A percentile compares a stretch with the other conserved stretches of the same genome.
Evolutionary conservation across 1,140 invertebrate species (phyloP).

Genomic region (Hestina assimilis): DNA sequence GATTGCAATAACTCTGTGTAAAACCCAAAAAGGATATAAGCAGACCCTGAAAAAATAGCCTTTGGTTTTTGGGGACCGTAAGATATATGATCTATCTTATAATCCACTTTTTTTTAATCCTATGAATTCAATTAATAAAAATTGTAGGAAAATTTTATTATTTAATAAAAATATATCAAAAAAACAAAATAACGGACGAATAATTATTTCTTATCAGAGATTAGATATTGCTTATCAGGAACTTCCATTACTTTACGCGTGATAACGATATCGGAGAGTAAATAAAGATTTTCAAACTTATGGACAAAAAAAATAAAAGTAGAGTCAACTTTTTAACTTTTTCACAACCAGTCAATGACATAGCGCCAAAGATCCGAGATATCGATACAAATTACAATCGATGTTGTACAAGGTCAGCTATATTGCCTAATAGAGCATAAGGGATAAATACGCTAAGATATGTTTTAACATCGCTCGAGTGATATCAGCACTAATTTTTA

Average conservation of each 20-base stretch:
- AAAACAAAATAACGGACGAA: neutral
- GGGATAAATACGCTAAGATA: constrained; percentile 39
- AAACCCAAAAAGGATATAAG: too few relatives aligned
- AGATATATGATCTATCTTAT: too few relatives aligned
- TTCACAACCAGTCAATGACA: constrained; percentile 9
- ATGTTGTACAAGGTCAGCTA: constrained; percentile 44
- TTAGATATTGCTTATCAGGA: constrained; percentile 22
- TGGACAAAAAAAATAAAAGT: neutral
- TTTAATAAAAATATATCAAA: too few relatives aligned
- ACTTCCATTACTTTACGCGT: neutral
- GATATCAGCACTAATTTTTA: constrained; percentile 64
- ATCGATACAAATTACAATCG: constrained; percentile 16
- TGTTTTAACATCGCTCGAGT: constrained; percentile 42
- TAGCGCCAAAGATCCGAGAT: neutral
- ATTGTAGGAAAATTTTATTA: too few relatives aligned
- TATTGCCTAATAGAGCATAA: constrained; percentile 44
- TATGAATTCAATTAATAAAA: too few relatives aligned
- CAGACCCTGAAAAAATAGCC: too few relatives aligned
- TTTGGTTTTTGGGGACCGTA: too few relatives aligned
- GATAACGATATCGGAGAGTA: neutral
- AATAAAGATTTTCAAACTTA: neutral
- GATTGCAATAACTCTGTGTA: too few relatives aligned
- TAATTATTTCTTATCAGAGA: constrained; percentile 29
- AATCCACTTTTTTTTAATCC: too few relatives aligned
- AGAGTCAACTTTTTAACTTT: constrained; percentile 1